Percentiles rank a stretch among this genome's conserved stretches.
Conservation (phyloP, 1,140 invertebrate genomes). For the Drosophila aff. region DNA sequence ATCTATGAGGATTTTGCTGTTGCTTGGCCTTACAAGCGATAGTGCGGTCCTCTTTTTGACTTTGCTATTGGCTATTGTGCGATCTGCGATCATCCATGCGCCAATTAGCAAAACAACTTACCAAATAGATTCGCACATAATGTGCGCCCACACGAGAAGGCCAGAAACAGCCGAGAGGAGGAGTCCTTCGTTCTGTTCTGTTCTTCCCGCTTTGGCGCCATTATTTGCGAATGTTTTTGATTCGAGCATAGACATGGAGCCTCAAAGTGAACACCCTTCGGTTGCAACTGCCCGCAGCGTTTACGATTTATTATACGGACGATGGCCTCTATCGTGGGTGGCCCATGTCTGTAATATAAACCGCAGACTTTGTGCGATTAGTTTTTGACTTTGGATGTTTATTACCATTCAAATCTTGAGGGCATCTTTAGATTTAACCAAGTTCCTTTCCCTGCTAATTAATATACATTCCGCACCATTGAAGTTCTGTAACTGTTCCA, state of each 20-base stretch:
- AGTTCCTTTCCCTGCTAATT: background rate
- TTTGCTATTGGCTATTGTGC: conserved; percentile 48
- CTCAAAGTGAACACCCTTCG: conserved; percentile 47
- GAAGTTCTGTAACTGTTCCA: conserved; percentile 11
- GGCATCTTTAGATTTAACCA: background rate
- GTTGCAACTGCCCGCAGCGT: conserved; percentile 3
- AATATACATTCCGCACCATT: conserved; percentile 4
- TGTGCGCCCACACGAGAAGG: background rate
- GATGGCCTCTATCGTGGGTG: background rate
- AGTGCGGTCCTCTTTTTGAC: conserved; percentile 46
- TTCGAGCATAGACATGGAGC: conserved; percentile 24
- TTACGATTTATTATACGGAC: conserved; percentile 16
- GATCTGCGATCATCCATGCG: conserved; percentile 46
- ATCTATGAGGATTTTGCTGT: conserved; percentile 30
- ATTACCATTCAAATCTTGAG: background rate
- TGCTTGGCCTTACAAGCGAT: conserved; percentile 19
- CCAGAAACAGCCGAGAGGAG: background rate
- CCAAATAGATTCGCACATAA: conserved; percentile 46
- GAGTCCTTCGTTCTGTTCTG: background rate
- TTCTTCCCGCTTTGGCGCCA: background rate
- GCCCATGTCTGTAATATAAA: background rate
- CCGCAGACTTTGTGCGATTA: conserved; percentile 3
- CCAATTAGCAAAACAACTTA: conserved; percentile 47
- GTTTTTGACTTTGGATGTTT: conserved; percentile 20
- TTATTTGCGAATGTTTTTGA: conserved; percentile 43